Evolutionary conservation across 2,888 invertebrate genomes (phyloP), one percentile per base, ranked within the genome.

Genomic region (Sesamia inferens): DNA sequence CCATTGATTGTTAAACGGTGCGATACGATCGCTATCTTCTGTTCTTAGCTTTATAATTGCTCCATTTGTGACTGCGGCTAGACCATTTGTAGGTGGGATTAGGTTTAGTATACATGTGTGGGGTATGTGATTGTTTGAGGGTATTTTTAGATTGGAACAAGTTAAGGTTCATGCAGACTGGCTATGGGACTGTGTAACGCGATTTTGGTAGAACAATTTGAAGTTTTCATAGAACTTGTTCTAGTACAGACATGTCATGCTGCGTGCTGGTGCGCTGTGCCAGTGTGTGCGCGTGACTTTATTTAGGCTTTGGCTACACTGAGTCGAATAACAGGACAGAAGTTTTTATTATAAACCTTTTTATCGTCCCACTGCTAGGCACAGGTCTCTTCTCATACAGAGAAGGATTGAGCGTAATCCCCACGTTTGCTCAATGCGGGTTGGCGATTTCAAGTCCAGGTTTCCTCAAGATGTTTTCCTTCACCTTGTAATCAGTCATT

Each of bases 11-110:
- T 80, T 82, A 74, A 84, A 85, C 57, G 85, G 76, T 19, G 58
- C 83, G 86, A 84, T 82, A 70, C 62, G 77, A 87, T 81, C 79
- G 71, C 81, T 80, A 81, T 79, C 74, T 74, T 59, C 58, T 79
- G 79, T 83, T 85, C 80, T 84, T 76, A 74, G 84, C 80, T 82
- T 71, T 74, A 68, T 87, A 84, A 88, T 89, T 83, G 83, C 79
- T 86, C 85, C 85, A 85, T 86, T 86, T 86, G 85, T 75, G 82
- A 78, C 59, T 79, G 87, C 70, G 78, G 71, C 57, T 65, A 63
- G 78, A 84, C 75, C 78, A 82, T 85, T 85, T 85, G 71, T 79
- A 70, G 54, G 79, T 10, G 57, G 71, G 68, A 82, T 70, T 76
- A 67, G 61, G n/a, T 51, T 79, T 65, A 54, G 22, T 47, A 42